These are phyloP conservation scores for Palloptera scutellata DNA, from an alignment of 2,888 invertebrate genomes.

Conservation along the genomic window DNA sequence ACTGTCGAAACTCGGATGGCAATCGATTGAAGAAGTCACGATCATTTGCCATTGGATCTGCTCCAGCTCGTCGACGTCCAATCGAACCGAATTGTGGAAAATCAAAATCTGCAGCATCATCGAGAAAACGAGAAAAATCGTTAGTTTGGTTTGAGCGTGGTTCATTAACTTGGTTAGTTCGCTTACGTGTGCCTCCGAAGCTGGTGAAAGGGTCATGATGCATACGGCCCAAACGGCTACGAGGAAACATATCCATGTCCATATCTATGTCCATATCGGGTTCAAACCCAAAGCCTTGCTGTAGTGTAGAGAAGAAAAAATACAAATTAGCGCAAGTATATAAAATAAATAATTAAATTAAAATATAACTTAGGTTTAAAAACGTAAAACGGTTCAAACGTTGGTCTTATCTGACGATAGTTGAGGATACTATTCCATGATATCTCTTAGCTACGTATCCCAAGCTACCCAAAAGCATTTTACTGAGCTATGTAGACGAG, in stretches of 20 bases:
- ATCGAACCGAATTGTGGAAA: constrained; percentile 60
- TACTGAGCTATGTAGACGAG: background rate
- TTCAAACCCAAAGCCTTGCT: constrained; percentile 62
- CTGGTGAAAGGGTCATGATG: constrained; percentile 61
- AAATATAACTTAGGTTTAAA: background rate
- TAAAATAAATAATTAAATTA: background rate
- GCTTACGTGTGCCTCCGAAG: constrained; percentile 60
- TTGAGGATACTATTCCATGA: too few species aligned
- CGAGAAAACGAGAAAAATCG: constrained; percentile 52
- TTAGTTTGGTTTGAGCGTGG: constrained; percentile 50
- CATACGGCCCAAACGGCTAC: constrained; percentile 59
- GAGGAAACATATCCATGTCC: constrained; percentile 57
- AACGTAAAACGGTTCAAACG: background rate
- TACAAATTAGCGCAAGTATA: background rate
- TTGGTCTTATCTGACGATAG: background rate
- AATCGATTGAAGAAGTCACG: constrained; percentile 61
- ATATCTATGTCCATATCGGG: constrained; percentile 60
- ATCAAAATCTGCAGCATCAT: constrained; percentile 60
- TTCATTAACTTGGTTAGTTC: constrained; percentile 55
- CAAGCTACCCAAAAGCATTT: too few species aligned
- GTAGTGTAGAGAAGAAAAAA: constrained; percentile 38
- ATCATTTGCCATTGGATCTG: constrained; percentile 43
- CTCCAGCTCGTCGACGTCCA: constrained; percentile 54
- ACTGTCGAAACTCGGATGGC: constrained; percentile 63
- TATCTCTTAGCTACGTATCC: too few species aligned